Percentiles rank a stretch among this genome's conserved stretches.
Evolutionary conservation across 2,113 vertebrate genomes (phyloP).

Genomic region (Ramphastos sulfuratus): DNA sequence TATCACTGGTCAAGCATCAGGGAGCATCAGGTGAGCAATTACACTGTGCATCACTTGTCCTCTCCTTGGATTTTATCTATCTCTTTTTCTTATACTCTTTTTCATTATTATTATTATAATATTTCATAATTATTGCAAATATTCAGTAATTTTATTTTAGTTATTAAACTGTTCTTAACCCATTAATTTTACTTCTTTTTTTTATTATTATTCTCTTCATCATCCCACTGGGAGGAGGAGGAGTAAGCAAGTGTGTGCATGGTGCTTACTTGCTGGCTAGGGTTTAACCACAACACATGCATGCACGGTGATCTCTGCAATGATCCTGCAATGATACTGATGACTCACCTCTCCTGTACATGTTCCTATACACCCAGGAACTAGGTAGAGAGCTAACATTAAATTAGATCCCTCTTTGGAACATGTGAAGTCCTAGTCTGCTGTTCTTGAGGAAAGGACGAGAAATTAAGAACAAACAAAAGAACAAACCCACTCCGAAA

Average conservation of each 20-base stretch:
- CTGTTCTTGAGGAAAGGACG: background rate
- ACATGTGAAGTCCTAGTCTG: background rate
- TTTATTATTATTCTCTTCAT: background rate
- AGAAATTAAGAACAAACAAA: background rate
- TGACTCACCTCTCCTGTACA: background rate
- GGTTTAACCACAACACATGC: background rate
- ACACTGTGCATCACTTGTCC: background rate
- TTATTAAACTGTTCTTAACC: background rate
- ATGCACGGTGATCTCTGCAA: too few relatives aligned
- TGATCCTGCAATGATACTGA: background rate
- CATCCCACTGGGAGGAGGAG: background rate
- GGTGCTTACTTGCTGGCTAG: background rate
- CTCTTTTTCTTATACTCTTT: background rate
- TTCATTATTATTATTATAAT: background rate
- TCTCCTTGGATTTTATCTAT: background rate
- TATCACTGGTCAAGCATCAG: background rate
- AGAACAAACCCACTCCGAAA: fast-evolving
- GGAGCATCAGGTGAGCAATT: background rate
- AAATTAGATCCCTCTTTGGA: background rate
- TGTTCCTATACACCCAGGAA: background rate
- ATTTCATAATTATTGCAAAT: too few relatives aligned
- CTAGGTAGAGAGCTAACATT: background rate
- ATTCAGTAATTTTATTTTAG: background rate
- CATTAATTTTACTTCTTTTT: background rate
- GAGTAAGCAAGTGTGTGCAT: background rate